Evolutionary conservation across 2,797 vertebrate species (phyloP), one percentile per base, ranked within the genome.

Genomic region (Silurus aristotelis): DNA sequence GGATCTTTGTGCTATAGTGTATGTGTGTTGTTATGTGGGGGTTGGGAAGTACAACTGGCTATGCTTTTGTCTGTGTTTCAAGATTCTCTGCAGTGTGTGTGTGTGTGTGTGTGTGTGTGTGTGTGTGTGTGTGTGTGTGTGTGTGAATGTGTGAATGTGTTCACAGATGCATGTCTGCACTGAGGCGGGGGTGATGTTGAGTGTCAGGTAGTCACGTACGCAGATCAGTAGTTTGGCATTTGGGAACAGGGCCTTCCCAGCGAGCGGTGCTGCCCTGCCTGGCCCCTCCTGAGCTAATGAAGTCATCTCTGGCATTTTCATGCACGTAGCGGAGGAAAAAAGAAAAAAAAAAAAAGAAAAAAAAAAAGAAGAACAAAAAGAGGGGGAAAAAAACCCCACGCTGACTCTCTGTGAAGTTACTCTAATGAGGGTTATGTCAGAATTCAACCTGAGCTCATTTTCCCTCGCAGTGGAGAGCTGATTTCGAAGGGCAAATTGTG

Each of bases 221-320:
- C 67, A 81, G 84, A 90, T 89, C 89, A 88, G 85, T 88, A 88
- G 56, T 83, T 82, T 90, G 89, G 83, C 88, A 88, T 90, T 90
- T 90, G 68, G 71, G 71, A 84, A 85, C 83, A 82, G 27, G 81
- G 67, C 63, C 73, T 78, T 83, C 25, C 10, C 80, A 84, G 84
- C 67, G 83, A 76, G 55, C 80, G 79, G 75, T 78, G 31, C 55
- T 17, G 83, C 82, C 87, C 75, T 77, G 38, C 60, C 48, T 72
- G 67, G 68, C 73, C 70, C 83, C 70, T 60, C 48, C 86, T 85
- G 80, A 77, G 87, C 70, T 90, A 86, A 90, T 89, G 88, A 89
- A 89, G 89, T 86, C 85, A 71, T 88, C 82, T 61, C 71, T 89
- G 87, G 89, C 89, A 89, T 88, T 90, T 88, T 63, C 83, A 85